Conservation (phyloP, 2,113 vertebrate genomes). For the Diphyllodes magnificus region DNA sequence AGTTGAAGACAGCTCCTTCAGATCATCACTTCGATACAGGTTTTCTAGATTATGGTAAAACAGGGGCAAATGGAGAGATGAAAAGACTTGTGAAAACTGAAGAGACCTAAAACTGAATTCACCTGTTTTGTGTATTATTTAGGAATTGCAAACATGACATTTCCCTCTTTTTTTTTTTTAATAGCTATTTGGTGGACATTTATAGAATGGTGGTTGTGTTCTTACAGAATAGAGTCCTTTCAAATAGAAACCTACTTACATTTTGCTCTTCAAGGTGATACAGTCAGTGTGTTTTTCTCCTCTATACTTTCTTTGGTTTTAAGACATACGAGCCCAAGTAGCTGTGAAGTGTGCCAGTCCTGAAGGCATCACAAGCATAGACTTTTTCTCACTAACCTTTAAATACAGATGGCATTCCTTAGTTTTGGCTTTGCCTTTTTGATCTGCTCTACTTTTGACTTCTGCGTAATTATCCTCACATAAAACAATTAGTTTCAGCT, state of each 20-base stretch:
- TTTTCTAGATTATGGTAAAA: neutral
- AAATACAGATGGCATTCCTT: neutral
- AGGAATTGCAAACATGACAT: neutral
- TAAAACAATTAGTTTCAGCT: neutral
- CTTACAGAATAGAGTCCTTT: neutral
- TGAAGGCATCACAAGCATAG: neutral
- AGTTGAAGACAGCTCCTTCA: neutral
- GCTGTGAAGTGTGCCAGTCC: neutral
- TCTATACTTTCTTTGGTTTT: neutral
- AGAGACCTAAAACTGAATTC: neutral
- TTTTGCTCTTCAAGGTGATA: neutral
- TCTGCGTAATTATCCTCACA: neutral
- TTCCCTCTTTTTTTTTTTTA: neutral
- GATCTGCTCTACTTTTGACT: neutral
- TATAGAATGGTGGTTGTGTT: neutral
- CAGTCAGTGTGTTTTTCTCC: neutral
- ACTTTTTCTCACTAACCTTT: neutral
- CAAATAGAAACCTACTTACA: neutral
- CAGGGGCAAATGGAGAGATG: neutral
- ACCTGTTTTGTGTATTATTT: neutral
- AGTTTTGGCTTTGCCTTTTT: neutral
- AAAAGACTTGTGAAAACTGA: neutral
- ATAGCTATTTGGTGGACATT: neutral
- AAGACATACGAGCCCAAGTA: neutral
- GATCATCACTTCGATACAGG: neutral